Evolutionary conservation across 2,888 invertebrate species (phyloP).

Genomic region (Euphydryas editha): DNA sequence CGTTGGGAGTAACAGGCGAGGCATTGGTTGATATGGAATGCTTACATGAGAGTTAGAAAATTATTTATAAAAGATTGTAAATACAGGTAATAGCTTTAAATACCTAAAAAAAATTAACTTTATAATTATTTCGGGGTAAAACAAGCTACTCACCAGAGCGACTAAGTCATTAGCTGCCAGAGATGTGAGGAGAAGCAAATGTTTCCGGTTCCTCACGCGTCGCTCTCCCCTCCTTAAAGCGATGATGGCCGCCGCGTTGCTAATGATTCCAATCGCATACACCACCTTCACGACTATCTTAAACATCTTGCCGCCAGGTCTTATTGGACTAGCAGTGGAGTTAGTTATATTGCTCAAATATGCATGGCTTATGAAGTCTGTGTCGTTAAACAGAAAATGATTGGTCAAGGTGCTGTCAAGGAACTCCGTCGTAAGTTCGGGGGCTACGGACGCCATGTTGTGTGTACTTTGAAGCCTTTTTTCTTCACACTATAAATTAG

Average conservation of each 20-base stretch:
- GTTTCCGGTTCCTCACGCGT: conserved; percentile 90
- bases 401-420: conserved; percentile 4
- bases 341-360: conserved; percentile 40
- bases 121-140: too few species aligned
- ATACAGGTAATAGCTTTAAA: too few species aligned
- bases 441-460: conserved; percentile 8
- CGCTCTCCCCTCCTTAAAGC: conserved; percentile 88
- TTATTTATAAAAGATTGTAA: too few species aligned
- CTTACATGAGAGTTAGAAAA: too few species aligned
- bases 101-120: too few species aligned
- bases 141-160: conserved; percentile 77
- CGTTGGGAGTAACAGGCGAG: too few species aligned
- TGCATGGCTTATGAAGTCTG: not conserved
- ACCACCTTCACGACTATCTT: conserved; percentile 76
- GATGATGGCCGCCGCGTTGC: conserved; percentile 90
- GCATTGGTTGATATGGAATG: too few species aligned
- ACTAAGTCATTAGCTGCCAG: conserved; percentile 91
- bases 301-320: conserved; percentile 45
- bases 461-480: conserved; percentile 18
- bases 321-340: conserved; percentile 17
- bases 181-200: conserved; percentile 90
- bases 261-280: conserved; percentile 87
- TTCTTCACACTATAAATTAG: not conserved
- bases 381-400: conserved; percentile 1
- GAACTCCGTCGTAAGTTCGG: conserved; percentile 19